Conservation (phyloP, 2,797 vertebrate species). For the Pogoniulus pusillus region DNA sequence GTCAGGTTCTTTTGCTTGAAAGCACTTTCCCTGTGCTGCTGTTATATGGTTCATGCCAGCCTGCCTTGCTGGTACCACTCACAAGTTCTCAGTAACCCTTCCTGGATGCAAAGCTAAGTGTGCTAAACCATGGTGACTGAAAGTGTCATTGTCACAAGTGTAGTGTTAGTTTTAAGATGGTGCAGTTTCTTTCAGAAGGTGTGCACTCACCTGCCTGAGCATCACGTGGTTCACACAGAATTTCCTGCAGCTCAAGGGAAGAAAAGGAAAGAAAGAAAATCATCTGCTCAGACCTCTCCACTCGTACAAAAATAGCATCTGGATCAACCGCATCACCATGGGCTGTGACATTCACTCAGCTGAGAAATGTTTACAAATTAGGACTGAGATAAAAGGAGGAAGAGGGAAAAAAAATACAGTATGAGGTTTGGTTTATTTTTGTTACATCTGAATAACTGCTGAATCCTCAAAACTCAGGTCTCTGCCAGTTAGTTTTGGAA, state of each 20-base stretch:
- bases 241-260: conserved; percentile 44
- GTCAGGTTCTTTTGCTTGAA: background rate
- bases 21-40: accelerated
- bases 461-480: background rate
- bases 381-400: conserved; percentile 22
- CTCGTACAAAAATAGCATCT: conserved; percentile 23
- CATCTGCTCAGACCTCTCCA: background rate
- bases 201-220: background rate
- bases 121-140: accelerated
- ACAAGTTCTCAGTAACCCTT: background rate
- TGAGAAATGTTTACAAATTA: conserved; percentile 48
- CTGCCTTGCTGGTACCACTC: background rate
- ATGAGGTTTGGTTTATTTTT: background rate
- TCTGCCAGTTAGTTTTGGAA: background rate
- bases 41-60: background rate
- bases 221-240: conserved; percentile 37
- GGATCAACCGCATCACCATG: background rate
- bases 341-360: conserved; percentile 9
- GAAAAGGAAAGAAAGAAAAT: background rate
- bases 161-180: conserved; percentile 16
- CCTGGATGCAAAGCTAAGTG: background rate
- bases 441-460: conserved; percentile 16
- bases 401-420: background rate
- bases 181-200: background rate
- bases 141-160: conserved; percentile 2